Evolutionary conservation across 2,113 vertebrate species (phyloP).

Genomic region (Tyto alba): DNA sequence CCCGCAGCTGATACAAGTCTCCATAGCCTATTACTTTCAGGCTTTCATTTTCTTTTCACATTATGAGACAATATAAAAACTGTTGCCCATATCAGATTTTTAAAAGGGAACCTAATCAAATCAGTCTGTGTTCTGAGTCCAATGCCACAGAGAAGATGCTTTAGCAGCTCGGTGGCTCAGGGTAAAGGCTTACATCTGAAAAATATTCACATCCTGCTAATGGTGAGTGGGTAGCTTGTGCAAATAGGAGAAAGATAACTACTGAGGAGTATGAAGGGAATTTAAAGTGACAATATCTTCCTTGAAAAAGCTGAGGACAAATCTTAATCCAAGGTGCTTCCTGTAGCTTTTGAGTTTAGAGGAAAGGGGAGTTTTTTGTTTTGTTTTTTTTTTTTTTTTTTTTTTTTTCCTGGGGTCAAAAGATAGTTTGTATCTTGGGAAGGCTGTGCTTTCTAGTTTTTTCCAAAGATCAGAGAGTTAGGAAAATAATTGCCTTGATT

Average conservation of each 20-base stretch:
- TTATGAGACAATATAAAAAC: neutral
- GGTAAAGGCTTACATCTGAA: neutral
- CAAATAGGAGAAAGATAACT: neutral
- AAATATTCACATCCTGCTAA: conserved; percentile 3
- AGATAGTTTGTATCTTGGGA: neutral
- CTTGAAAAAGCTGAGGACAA: neutral
- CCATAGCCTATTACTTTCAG: conserved; percentile 1
- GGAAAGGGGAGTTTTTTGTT: neutral
- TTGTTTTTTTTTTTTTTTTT: neutral
- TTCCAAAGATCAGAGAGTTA: neutral
- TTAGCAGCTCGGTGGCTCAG: neutral
- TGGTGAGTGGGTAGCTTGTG: neutral
- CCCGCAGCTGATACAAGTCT: neutral
- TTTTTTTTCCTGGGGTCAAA: neutral
- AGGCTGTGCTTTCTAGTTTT: neutral
- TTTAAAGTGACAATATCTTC: neutral
- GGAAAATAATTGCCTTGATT: neutral
- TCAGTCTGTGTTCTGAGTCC: neutral
- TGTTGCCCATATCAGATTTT: conserved; percentile 10
- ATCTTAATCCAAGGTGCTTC: neutral
- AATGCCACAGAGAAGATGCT: neutral
- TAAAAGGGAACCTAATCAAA: conserved; percentile 29
- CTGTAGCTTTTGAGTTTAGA: neutral
- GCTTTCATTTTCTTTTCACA: conserved; percentile 20
- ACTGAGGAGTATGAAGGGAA: neutral